phyloP scores from a whole-genome alignment of 1,140 invertebrate genomes.

The Oryctes rhinoceros region DNA sequence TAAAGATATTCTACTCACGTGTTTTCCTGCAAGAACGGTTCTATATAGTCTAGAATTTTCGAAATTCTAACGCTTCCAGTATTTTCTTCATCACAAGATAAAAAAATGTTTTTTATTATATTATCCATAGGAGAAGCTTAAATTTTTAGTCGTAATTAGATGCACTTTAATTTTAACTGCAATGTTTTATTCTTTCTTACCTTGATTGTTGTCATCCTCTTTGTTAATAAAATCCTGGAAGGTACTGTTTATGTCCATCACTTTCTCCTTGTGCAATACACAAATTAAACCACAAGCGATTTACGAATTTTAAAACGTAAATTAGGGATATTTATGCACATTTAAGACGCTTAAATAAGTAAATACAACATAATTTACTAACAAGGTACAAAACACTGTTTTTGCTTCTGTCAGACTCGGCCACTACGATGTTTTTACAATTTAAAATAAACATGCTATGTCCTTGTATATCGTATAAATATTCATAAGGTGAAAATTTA shows the following conservation, averaged over 20 bases:
- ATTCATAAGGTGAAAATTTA: constrained; percentile 21
- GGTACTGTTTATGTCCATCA: constrained; percentile 14
- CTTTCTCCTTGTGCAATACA: neutral
- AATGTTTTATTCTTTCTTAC: neutral
- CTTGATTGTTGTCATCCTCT: neutral
- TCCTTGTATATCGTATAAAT: neutral
- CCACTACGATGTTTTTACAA: neutral
- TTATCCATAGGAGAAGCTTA: neutral
- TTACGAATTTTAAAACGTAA: neutral
- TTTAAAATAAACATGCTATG: neutral
- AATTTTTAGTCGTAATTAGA: neutral
- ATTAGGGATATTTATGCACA: neutral
- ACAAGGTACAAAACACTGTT: neutral
- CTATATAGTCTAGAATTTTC: neutral
- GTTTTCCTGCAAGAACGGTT: neutral
- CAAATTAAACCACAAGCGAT: neutral
- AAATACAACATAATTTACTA: constrained; percentile 23
- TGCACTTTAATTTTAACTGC: neutral
- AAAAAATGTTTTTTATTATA: constrained; percentile 5
- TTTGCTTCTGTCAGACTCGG: neutral
- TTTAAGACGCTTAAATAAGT: neutral
- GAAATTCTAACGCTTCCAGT: neutral
- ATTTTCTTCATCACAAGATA: neutral
- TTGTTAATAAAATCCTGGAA: constrained; percentile 22
- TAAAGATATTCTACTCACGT: neutral